Evolutionary conservation across 1,140 invertebrate genomes (phyloP), one percentile per base, ranked within the genome.

Genomic region (Drosophila lini): DNA sequence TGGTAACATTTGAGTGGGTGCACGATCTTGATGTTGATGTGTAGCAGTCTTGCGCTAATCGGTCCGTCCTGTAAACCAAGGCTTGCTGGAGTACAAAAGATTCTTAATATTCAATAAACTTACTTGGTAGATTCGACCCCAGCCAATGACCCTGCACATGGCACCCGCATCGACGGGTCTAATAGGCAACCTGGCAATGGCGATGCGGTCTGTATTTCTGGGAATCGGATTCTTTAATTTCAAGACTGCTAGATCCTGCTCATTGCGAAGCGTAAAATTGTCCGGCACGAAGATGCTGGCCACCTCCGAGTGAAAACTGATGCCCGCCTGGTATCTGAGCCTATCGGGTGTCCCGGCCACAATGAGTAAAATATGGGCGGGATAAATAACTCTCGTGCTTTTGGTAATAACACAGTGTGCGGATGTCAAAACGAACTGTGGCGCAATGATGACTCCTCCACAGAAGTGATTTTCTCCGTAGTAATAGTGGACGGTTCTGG

Each of bases 391-490:
- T 31, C 80, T 85, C 44, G 52, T 3, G 3, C 45, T 44, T 34
- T 61, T 78, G 16, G 7, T 44, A 7, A 83, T 60, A 3, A 62
- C 36, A 25, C 80, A 83, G 10, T 71, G 58, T 0, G 81, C 40
- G 0, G 80, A 62, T 9, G 80, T 84, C 11, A 82, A 6, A 2
- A 67, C 60, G 11, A 52, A 63, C 3, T 0, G 3, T 3, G 19
- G 28, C 0, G 68, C 53, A 1, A 84, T n/a, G 6, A 84, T 78
- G 5, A 45, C 36, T 1, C 81, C 81, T 0, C 52, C 58, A 19
- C 81, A 84, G 34, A 74, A 81, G 34, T 84, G 81, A 67, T 81
- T 84, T 7, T 85, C 81, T 1, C 81, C 81, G 13, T 78, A 85
- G 36, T 25, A 78, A 3, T 16, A 16, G 2, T 19, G 9, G 3